Evolutionary conservation across 2,888 invertebrate genomes (phyloP).

Genomic region (Formica aserva): DNA sequence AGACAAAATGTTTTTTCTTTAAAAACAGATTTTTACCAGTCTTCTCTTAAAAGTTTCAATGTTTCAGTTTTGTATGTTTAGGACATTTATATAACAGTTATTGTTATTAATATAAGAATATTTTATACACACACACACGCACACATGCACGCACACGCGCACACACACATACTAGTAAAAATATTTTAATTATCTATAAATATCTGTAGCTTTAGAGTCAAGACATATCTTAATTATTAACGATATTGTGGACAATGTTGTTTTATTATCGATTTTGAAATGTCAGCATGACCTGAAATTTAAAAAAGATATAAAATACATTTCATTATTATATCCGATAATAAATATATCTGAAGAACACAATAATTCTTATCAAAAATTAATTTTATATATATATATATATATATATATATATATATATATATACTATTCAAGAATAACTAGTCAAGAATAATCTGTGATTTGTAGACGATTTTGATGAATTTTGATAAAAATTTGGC

Average conservation of each 20-base stretch:
- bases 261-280: slow-evolving; percentile 88
- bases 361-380: background rate
- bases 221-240: slow-evolving; percentile 63
- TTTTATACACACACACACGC: background rate
- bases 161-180: background rate
- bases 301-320: slow-evolving; percentile 43
- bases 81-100: no score
- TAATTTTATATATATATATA: background rate
- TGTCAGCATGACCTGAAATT: slow-evolving; percentile 87
- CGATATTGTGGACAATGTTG: slow-evolving; percentile 87
- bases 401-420: background rate
- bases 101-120: background rate
- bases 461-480: background rate
- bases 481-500: background rate
- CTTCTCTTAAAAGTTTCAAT: background rate
- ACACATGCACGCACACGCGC: background rate
- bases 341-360: background rate
- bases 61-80: background rate
- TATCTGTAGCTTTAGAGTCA: background rate
- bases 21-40: background rate
- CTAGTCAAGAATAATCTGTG: background rate
- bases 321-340: background rate
- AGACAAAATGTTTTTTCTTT: background rate
- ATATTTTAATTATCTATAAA: background rate
- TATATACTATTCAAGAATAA: background rate